Evolutionary conservation across 2,888 invertebrate species (phyloP).

Genomic region (Drosophila diplacantha): DNA sequence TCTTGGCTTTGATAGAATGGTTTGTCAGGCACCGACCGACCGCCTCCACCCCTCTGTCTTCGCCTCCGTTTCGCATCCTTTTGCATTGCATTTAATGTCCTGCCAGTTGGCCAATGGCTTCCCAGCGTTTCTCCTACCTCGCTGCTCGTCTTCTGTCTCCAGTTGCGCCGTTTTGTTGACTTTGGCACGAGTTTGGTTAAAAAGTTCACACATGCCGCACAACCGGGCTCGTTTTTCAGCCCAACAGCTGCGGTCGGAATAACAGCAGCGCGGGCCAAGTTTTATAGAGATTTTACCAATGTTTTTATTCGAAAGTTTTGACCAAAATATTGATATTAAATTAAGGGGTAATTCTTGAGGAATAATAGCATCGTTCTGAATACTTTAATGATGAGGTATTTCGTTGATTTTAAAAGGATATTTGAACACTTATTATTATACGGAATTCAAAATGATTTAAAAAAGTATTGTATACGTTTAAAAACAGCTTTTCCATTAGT

Average conservation of each 20-base stretch:
- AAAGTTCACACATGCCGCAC: constrained; percentile 71
- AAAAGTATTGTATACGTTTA: no score
- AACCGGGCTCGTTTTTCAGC: constrained; percentile 37
- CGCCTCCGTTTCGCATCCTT: constrained; percentile 12
- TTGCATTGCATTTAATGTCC: constrained; percentile 69
- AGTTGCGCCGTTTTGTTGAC: constrained; percentile 68
- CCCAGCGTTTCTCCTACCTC: not conserved
- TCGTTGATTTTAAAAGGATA: not conserved
- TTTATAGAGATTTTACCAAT: not conserved
- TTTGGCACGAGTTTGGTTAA: constrained; percentile 70
- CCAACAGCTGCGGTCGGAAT: constrained; percentile 19
- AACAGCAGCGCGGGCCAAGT: constrained; percentile 20
- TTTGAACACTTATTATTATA: no score
- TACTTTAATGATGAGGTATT: not conserved
- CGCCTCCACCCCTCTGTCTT: not conserved
- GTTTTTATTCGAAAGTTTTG: constrained; percentile 8
- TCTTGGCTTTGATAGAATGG: constrained; percentile 67
- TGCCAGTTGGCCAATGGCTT: constrained; percentile 51
- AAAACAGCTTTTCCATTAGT: no score
- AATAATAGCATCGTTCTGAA: not conserved
- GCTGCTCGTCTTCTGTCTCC: constrained; percentile 42
- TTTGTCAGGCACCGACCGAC: constrained; percentile 28
- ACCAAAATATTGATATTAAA: constrained; percentile 11
- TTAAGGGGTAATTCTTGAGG: not conserved
- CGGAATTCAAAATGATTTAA: not conserved